Base-by-base conservation (phyloP, 2,797 vertebrate species). In the Danio aesculapii region DNA sequence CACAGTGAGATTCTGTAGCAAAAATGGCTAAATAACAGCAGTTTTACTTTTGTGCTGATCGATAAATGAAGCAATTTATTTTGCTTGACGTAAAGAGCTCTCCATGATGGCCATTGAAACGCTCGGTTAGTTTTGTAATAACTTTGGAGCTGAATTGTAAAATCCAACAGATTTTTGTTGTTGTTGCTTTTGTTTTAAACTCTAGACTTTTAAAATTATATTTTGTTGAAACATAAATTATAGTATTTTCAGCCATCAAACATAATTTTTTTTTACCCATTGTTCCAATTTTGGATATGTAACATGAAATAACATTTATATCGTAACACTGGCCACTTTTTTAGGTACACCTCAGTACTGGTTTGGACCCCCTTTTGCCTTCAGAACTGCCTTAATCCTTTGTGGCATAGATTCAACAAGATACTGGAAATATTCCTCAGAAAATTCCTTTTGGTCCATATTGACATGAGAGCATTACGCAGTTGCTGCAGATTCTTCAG, bases 51-150 rank as follows among this genome's bases (percentile, higher is more conserved):
- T 55, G 44, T 12, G 21, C 58, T 66, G 41, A 55, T 72, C 30
- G 81, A 66, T 57, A 79, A 73, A 77, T 67, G 16, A 61, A 81
- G 68, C 61, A 49, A 16, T 50, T 70, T 75, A 50, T 50, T 75
- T 57, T 41, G 12, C 52, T 17, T 53, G 39, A 55, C 1, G 2
- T 52, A 6, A 79, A 62, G 57, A 7, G 57, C 57, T 79, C 53
- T 39, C 7, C 71, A 53, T 49, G 63, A 49, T 64, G 43, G 52
- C 43, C 19, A 61, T 47, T 82, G 59, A 75, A 79, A 69, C 55
- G 57, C 52, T 58, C 3, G 30, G 55, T 50, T 78, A 64, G 49
- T 59, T 78, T 50, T 77, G 19, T 69, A 59, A 77, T 59, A 68
- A 61, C 55, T 78, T 78, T 69, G 43, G 5, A 30, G 55, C 11